phyloP scores from a whole-genome alignment of 1,140 invertebrate species.

The Chlorops oryzae region DNA sequence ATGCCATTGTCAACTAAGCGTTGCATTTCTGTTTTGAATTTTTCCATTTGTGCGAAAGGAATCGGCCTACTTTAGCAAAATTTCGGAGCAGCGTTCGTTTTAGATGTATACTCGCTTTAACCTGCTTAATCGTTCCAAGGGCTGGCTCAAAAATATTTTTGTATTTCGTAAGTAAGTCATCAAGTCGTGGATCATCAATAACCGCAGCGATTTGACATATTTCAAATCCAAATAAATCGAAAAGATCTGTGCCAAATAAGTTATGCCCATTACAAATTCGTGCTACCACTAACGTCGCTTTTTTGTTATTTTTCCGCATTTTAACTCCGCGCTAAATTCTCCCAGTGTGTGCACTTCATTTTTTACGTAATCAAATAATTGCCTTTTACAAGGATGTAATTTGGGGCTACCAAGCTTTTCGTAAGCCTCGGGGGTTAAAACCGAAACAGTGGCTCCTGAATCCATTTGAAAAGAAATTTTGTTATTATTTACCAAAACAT shows the following conservation, averaged over 20 bases:
- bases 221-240: constrained; percentile 9
- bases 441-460: constrained; percentile 5
- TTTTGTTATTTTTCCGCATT: constrained; percentile 10
- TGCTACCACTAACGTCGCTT: background rate
- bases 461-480: constrained; percentile 7
- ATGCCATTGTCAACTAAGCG: constrained; percentile 19
- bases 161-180: constrained; percentile 1
- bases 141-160: constrained; percentile 1
- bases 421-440: constrained; percentile 2
- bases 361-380: constrained; percentile 6
- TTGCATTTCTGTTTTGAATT: constrained; percentile 26
- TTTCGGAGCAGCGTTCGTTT: constrained; percentile 5
- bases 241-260: constrained; percentile 5
- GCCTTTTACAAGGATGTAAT: background rate
- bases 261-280: background rate
- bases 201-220: constrained; percentile 7
- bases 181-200: background rate
- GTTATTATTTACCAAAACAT: constrained; percentile 1
- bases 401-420: constrained; percentile 1
- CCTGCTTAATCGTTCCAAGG: constrained; percentile 5
- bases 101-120: constrained; percentile 6
- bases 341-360: background rate
- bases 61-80: constrained; percentile 10
- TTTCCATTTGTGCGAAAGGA: constrained; percentile 26
- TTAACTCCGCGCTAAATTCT: constrained; percentile 5